Evolutionary conservation across 2,888 invertebrate species (phyloP), one percentile per base, ranked within the genome.

Genomic region (Trissonchulus latispiculum): DNA sequence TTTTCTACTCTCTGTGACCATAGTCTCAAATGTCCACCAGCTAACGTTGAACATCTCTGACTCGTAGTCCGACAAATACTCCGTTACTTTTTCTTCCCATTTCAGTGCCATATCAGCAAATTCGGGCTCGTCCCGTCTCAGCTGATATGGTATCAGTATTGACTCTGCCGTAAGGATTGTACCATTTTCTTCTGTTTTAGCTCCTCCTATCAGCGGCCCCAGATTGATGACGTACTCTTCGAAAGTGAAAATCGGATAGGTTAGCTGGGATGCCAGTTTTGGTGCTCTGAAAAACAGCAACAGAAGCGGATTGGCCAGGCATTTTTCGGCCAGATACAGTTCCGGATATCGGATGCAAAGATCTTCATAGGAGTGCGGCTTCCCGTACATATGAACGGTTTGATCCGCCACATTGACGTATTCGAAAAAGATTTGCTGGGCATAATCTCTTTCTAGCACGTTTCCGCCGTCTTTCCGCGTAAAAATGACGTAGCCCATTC

Each of bases 1-100:
- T 29, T 78, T 73, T 0, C 80, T 79, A 35, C 79, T 79, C 70
- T 81, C 81, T 1, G 78, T 76, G 0, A 81, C 80, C 71, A 81
- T 72, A 15, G 81, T 81, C 67, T 81, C 81, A 75, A 80, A 80
- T 3, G 81, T 81, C 81, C 81, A 81, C 81, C 81, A 81, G 76
- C 1, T 77, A 76, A 72, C 78, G 1, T 72, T 31, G 2, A 72
- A 64, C 8, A 32, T 18, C 8, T 64, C 66, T 15, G 66, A 64
- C 28, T 64, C 32, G 66, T 64, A 64, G 28, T 64, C 66, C 28
- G 8, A 8, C n/a, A 64, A n/a, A 64, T 64, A 64, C n/a, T 64
- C 77, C 1, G 78, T 79, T 31, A 81, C 72, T 62, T 77, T 76
- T 28, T 79, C 73, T 75, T 81, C 81, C 81, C 81, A 81, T 72